Conservation (phyloP, 2,113 vertebrate species). For the Rhineura floridana region DNA sequence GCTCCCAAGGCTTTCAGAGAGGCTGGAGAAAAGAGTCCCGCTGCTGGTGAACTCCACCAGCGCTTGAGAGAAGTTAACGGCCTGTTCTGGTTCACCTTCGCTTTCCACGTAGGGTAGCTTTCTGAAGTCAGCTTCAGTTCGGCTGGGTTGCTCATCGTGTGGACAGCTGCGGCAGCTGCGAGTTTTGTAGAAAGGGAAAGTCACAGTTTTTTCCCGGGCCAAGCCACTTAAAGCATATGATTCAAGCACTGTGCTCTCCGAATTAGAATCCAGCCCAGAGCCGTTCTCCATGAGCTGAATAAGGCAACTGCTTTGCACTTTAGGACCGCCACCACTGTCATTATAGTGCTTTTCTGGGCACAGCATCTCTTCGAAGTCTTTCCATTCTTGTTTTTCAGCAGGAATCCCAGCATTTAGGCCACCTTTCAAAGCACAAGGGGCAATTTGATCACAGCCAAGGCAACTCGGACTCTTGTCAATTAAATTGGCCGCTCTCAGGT, state of each 20-base stretch:
- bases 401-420: slow-evolving; percentile 42
- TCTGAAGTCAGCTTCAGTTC: rapidly evolving
- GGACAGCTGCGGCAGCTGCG: rapidly evolving
- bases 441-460: slow-evolving; percentile 56
- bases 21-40: slow-evolving; percentile 84
- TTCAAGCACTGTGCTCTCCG: slow-evolving; percentile 63
- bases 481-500: slow-evolving; percentile 47
- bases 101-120: slow-evolving; percentile 40
- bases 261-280: slow-evolving; percentile 56
- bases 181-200: slow-evolving; percentile 60
- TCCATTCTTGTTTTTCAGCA: slow-evolving; percentile 70
- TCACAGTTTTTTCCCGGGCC: slow-evolving; percentile 8
- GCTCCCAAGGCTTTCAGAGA: slow-evolving; percentile 80
- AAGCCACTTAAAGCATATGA: slow-evolving; percentile 34
- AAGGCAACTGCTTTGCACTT: slow-evolving; percentile 71
- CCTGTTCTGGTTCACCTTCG: slow-evolving; percentile 79
- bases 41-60: slow-evolving; percentile 91
- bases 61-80: slow-evolving; percentile 92
- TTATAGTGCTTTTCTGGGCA: slow-evolving; percentile 66
- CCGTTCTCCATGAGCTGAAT: slow-evolving; percentile 64
- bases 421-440: slow-evolving; percentile 47
- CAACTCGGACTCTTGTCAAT: slow-evolving; percentile 47
- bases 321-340: slow-evolving; percentile 58
- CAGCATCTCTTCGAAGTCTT: slow-evolving; percentile 63
- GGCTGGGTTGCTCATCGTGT: rapidly evolving